Evolutionary conservation across 2,113 vertebrate genomes (phyloP).

Genomic region (Brevimyrus niger): DNA sequence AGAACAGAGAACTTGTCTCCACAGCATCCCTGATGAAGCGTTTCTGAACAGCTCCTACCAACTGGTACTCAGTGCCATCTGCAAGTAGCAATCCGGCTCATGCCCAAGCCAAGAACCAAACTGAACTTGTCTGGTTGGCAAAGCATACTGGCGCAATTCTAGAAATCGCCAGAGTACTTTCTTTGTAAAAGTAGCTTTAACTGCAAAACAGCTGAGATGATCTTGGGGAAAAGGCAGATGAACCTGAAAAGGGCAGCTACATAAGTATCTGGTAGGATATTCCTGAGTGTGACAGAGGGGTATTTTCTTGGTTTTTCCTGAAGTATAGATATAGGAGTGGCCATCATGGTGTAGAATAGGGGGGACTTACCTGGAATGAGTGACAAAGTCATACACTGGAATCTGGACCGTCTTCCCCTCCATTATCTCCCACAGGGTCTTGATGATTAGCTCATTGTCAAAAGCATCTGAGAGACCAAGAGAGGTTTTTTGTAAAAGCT

Average conservation of each 20-base stretch:
- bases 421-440: conserved; percentile 78
- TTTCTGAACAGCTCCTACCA: neutral
- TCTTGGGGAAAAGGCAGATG: neutral
- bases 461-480: conserved; percentile 77
- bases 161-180: neutral
- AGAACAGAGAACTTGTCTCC: neutral
- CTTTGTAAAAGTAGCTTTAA: neutral
- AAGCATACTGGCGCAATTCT: neutral
- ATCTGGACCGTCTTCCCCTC: conserved; percentile 89
- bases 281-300: neutral
- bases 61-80: neutral
- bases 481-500: neutral
- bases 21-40: neutral
- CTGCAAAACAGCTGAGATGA: neutral
- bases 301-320: neutral
- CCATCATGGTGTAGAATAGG: neutral
- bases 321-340: neutral
- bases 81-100: neutral
- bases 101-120: neutral
- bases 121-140: neutral
- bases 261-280: neutral
- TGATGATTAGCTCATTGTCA: conserved; percentile 87
- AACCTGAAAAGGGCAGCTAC: neutral
- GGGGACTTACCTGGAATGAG: conserved; percentile 80
- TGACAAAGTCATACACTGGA: conserved; percentile 93